Conservation (phyloP, 1,140 invertebrate genomes). For the Neoseiulus cucumeris region DNA sequence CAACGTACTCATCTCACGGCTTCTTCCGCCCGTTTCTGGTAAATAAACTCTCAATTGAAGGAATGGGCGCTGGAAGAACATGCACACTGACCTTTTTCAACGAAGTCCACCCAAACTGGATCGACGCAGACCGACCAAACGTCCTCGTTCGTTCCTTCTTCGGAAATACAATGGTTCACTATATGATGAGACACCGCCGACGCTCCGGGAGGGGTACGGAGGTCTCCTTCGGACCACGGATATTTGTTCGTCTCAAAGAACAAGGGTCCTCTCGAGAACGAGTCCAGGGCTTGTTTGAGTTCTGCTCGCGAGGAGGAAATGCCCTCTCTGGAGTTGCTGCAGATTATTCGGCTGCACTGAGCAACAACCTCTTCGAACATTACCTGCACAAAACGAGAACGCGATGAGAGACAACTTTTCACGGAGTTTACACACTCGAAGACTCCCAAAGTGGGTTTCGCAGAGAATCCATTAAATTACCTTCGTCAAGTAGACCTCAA, state of each 20-base stretch:
- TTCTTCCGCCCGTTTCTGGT: too few species aligned
- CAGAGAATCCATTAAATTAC: neutral
- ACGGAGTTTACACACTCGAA: too few species aligned
- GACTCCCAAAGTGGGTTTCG: too few species aligned
- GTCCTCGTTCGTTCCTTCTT: neutral
- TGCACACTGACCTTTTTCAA: constrained; percentile 7
- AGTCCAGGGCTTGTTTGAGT: constrained; percentile 8
- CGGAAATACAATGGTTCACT: constrained; percentile 7
- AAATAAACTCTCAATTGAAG: too few species aligned
- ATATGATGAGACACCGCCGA: neutral
- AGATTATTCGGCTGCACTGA: neutral
- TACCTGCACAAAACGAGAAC: neutral
- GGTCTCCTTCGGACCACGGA: neutral
- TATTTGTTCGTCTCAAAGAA: constrained; percentile 11
- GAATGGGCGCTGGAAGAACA: too few species aligned
- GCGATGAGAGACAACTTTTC: too few species aligned
- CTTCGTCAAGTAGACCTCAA: constrained; percentile 10
- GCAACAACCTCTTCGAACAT: constrained; percentile 7
- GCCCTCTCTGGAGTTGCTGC: constrained; percentile 6
- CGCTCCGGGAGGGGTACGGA: neutral
- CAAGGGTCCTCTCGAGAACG: neutral
- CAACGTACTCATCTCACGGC: too few species aligned
- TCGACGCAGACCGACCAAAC: neutral
- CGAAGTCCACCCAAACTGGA: neutral
- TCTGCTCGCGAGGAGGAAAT: constrained; percentile 8